These are phyloP conservation scores for Sicus ferrugineus DNA, from an alignment of 2,888 invertebrate genomes.

Conservation along the genomic window DNA sequence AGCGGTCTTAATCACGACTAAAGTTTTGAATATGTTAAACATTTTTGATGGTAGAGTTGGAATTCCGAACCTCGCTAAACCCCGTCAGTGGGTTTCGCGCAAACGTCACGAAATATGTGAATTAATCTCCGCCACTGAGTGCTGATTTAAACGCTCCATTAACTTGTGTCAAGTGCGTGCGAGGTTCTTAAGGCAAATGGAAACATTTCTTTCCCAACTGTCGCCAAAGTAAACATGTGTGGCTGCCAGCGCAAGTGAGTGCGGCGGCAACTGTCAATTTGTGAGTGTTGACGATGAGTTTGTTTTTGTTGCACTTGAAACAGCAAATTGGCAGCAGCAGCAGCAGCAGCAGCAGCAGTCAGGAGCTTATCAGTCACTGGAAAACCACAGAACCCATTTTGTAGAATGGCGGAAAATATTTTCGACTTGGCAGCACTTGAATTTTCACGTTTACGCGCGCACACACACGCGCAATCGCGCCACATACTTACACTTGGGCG, in stretches of 20 bases:
- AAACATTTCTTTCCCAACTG: slow-evolving; percentile 27
- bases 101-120: slow-evolving; percentile 27
- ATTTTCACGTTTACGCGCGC: not conserved
- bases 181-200: slow-evolving; percentile 32
- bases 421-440: slow-evolving; percentile 15
- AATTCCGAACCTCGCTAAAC: no score
- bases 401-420: not conserved
- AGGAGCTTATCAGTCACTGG: no score
- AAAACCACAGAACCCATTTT: not conserved
- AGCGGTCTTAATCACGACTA: no score
- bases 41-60: no score
- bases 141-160: slow-evolving; percentile 48
- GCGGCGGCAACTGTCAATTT: not conserved
- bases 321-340: slow-evolving; percentile 23
- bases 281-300: slow-evolving; percentile 26
- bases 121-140: slow-evolving; percentile 36
- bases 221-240: slow-evolving; percentile 23
- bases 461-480: not conserved
- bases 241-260: not conserved
- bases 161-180: slow-evolving; percentile 45
- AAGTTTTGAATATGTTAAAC: no score
- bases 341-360: not conserved
- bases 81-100: no score
- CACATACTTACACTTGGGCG: no score
- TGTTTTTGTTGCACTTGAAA: slow-evolving; percentile 30